Evolutionary conservation across 2,113 vertebrate genomes (phyloP).

Genomic region (Microcebus tavaratra): DNA sequence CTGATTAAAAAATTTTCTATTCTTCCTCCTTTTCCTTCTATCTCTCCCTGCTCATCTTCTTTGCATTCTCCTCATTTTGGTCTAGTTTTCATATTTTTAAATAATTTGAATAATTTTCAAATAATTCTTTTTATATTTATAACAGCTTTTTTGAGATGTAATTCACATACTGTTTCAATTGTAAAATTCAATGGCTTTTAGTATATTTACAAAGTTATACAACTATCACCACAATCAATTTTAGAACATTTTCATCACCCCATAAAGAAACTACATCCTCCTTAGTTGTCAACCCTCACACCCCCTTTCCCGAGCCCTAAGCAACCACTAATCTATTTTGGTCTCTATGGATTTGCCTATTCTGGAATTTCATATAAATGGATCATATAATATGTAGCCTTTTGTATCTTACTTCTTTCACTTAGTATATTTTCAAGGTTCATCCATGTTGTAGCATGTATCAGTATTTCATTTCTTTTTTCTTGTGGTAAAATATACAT

Average conservation of each 20-base stretch:
- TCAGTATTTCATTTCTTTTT: neutral
- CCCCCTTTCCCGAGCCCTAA: neutral
- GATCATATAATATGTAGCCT: neutral
- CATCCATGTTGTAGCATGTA: neutral
- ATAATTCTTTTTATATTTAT: neutral
- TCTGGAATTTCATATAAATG: neutral
- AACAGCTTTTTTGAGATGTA: neutral
- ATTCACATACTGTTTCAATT: neutral
- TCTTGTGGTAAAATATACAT: neutral
- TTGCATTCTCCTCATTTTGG: neutral
- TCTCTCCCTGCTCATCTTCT: neutral
- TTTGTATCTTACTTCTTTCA: neutral
- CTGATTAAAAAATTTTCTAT: neutral
- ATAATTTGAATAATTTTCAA: neutral
- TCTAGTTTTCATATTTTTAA: conserved; percentile 7
- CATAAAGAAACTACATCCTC: neutral
- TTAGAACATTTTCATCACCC: neutral
- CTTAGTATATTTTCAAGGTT: neutral
- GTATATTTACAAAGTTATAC: neutral
- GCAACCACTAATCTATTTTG: neutral
- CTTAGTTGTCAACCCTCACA: neutral
- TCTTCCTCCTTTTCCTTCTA: neutral
- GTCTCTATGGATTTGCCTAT: neutral
- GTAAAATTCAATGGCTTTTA: neutral
- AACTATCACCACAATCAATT: neutral